phyloP scores from a whole-genome alignment of 2,797 vertebrate genomes.

The Anas bernieri region DNA sequence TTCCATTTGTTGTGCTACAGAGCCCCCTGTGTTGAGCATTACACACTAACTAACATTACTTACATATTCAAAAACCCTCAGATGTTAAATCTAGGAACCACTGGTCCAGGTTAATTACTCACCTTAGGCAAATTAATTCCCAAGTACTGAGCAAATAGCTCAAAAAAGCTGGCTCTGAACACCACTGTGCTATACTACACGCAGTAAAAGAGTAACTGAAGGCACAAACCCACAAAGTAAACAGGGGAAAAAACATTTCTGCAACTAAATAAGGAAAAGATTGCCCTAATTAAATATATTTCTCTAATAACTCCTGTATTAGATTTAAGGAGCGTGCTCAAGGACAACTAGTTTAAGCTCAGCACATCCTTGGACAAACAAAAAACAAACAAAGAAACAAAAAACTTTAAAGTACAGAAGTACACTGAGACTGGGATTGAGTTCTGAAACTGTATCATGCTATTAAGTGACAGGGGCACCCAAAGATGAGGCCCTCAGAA shows the following conservation, averaged over 20 bases:
- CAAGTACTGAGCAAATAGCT: not conserved
- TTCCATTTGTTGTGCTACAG: conserved; percentile 52
- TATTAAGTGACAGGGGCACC: not conserved
- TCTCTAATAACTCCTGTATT: not conserved
- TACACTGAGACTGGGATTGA: not conserved
- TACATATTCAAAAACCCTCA: not conserved
- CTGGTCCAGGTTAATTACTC: not conserved
- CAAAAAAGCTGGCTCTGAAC: not conserved
- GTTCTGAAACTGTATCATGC: not conserved
- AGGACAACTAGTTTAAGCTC: not conserved
- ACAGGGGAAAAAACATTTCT: not conserved
- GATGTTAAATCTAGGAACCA: not conserved
- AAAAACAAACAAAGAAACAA: too few relatives aligned
- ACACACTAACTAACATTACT: conserved; percentile 21
- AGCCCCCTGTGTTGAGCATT: conserved; percentile 55
- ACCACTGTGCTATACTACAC: not conserved
- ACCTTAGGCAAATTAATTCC: conserved; percentile 14
- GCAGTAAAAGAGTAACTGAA: not conserved
- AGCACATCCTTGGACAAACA: not conserved
- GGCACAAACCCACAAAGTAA: not conserved
- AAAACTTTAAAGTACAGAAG: not conserved
- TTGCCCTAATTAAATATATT: not conserved
- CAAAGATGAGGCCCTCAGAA: not conserved
- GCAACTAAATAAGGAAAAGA: not conserved
- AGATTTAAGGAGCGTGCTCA: not conserved